These are phyloP conservation scores for Microplitis demolitor DNA, from an alignment of 1,140 invertebrate species.

Conservation along the genomic window DNA sequence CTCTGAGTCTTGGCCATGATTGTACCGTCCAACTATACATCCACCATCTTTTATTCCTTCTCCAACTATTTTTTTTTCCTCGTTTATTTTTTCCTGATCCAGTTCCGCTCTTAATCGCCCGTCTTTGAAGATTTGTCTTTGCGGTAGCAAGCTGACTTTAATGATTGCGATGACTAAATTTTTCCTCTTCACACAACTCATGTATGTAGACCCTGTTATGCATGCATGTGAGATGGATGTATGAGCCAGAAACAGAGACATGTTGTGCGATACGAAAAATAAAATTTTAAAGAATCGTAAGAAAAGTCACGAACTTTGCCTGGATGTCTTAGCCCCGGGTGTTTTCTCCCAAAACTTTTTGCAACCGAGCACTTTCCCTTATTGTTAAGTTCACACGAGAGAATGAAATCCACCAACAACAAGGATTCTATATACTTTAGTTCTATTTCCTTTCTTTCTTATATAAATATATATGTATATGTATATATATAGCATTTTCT, in stretches of 20 bases:
- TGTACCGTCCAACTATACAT: conserved; percentile 14
- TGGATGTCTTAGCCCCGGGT: not conserved
- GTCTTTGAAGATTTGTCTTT: not conserved
- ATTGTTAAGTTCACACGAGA: conserved; percentile 29
- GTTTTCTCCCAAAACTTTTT: conserved; percentile 6
- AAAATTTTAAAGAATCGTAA: not conserved
- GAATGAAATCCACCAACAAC: conserved; percentile 17
- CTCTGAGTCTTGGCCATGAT: conserved; percentile 25
- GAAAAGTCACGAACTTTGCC: conserved; percentile 19
- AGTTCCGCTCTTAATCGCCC: not conserved
- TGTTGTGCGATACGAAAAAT: not conserved
- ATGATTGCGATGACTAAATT: too few species aligned
- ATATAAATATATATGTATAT: too few species aligned
- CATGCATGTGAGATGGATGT: too few species aligned
- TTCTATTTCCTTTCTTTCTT: not conserved
- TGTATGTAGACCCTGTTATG: too few species aligned
- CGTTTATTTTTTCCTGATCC: not conserved
- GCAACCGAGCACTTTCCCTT: conserved; percentile 25
- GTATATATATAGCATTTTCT: too few species aligned
- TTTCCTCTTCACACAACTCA: too few species aligned
- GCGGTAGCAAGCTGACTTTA: too few species aligned
- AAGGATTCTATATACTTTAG: conserved; percentile 5
- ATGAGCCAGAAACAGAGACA: not conserved
- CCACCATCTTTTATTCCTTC: not conserved
- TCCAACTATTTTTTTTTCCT: not conserved